Conservation (phyloP, 2,797 vertebrate genomes). For the Coilia nasus region DNA sequence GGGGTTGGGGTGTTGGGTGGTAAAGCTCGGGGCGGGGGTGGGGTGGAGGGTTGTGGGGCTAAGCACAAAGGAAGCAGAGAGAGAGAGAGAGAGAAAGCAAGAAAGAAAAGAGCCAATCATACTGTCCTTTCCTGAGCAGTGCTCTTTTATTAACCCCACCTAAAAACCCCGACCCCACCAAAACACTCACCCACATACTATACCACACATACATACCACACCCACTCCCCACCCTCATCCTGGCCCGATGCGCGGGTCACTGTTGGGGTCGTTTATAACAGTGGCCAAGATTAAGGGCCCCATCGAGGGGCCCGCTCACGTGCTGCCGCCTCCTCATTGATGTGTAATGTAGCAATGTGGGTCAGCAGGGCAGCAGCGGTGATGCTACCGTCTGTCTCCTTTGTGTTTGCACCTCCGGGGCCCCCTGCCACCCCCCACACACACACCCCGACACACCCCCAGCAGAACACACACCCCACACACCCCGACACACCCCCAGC, state of each 20-base stretch:
- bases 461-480: too few species aligned
- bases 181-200: neutral
- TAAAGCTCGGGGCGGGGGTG: too few species aligned
- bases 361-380: slow-evolving; percentile 52
- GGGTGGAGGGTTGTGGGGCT: neutral
- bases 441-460: too few species aligned
- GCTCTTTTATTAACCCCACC: neutral
- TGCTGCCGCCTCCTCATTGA: slow-evolving; percentile 53
- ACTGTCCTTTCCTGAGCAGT: slow-evolving; percentile 30
- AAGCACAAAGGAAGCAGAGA: slow-evolving; percentile 18
- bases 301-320: slow-evolving; percentile 42
- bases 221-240: neutral
- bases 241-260: neutral
- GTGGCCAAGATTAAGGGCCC: slow-evolving; percentile 62
- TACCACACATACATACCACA: slow-evolving; percentile 21
- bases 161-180: neutral
- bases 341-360: slow-evolving; percentile 60
- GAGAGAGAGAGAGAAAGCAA: neutral
- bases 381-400: slow-evolving; percentile 51
- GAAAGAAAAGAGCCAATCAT: slow-evolving; percentile 20
- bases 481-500: too few species aligned
- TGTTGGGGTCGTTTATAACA: slow-evolving; percentile 44
- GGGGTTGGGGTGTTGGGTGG: too few species aligned
- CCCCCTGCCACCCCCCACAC: neutral
- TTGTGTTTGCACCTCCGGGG: slow-evolving; percentile 27